Evolutionary conservation across 2,888 invertebrate genomes (phyloP), one percentile per base, ranked within the genome.

Genomic region (Stenolophus ochropezus): DNA sequence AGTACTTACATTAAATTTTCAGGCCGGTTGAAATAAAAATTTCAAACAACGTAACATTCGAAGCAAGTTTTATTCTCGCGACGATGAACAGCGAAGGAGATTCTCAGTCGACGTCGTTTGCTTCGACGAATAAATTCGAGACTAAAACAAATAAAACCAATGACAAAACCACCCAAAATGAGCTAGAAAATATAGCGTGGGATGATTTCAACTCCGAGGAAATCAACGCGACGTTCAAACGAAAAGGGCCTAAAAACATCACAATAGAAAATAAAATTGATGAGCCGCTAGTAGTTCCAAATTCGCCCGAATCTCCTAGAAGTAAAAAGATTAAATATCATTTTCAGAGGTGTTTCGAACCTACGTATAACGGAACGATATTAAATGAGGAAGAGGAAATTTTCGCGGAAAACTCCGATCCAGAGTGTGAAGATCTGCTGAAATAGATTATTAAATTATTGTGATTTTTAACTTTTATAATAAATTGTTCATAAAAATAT

Each of bases 11-110:
- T 47, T 73, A 69, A 83, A 83, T 79, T 90, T 89, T 83, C 85
- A 94, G 94, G 84, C 97, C 97, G 3, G 92, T 95, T 2, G 91
- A 95, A 42, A 93, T 96, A 83, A 91, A 94, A 83, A 90, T 95
- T n/a, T 93, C 94, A 85, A 94, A 94, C 88, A 92, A 92, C 81
- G 90, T 92, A 18, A 92, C 94, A 65, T 96, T 96, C 88, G 95
- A 96, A 89, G 94, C 94, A 16, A 93, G 94, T 86, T 93, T 96
- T 87, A 94, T 97, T 0, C 91, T 97, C 85, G 96, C 97, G 4
- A 96, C 96, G 0, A 89, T 95, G 53, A 93, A 93, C 86, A 91
- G 92, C 2, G 92, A 92, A 80, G 84, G 85, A 33, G 89, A 88
- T 23, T 86, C 87, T 8, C 88, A 89, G 79, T 89, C 87, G 87